Base-by-base conservation (phyloP, 2,888 invertebrate genomes). In the Leptopilina syphax region DNA sequence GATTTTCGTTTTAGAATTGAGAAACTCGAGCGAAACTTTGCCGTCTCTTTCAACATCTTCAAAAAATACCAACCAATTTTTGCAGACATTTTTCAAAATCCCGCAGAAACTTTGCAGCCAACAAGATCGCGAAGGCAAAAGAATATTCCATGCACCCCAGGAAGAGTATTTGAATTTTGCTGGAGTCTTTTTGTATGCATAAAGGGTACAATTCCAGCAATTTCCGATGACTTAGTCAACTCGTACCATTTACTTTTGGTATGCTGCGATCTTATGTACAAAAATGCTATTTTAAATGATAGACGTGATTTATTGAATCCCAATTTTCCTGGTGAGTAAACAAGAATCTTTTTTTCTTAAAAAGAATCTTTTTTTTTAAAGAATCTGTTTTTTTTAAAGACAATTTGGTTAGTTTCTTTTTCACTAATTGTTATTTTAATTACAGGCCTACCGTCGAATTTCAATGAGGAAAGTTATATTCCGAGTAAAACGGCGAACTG, bases 161-260 rank as follows among this genome's bases (percentile, higher is more conserved):
- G 95, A 78, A 96, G 97, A 89, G 93, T 99, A 5, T 98, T 97
- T 92, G 97, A 98, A 90, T 97, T 98, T 90, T 96, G 97, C 86
- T 99, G 99, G 99, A 97, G 97, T 77, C 93, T 99, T 80, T 99
- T 97, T 92, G 95, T 98, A 57, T 96, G 96, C 91, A 96, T 97
- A 13, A 97, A 97, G 93, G 97, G 96, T 76, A 96, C 97, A 89
- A 96, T 97, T 89, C 95, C 96, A 65, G 95, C 95, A 78, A 96
- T 97, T 44, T 96, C 96, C 73, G 97, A 98, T 90, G 99, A 99
- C 92, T 93, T 99, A 79, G 98, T 99, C 1, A 98, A 97, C 90
- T 98, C 98, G 84, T 98, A 97, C 90, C 98, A 99, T 92, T 93
- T 99, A 73, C 92, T 99, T 76, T 93, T 98, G 80, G 97, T 97